These are phyloP conservation scores for Salvator merianae DNA, from an alignment of 2,113 vertebrate species.

Conservation along the genomic window DNA sequence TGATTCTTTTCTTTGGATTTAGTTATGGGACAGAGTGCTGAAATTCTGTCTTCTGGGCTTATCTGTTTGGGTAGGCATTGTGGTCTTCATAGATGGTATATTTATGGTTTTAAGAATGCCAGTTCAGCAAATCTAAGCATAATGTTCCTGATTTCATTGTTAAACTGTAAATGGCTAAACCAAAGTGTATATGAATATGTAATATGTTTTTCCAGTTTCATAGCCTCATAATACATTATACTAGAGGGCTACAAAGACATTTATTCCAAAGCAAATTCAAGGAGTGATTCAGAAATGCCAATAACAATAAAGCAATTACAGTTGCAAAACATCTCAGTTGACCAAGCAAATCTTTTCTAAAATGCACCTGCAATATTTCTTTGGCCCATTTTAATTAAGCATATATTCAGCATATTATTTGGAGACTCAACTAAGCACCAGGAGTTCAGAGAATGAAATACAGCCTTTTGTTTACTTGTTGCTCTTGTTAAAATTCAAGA, in stretches of 20 bases:
- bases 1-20: conserved; percentile 34
- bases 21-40: conserved; percentile 11
- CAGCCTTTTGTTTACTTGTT: conserved; percentile 28
- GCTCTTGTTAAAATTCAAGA: conserved; percentile 37
- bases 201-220: conserved; percentile 64
- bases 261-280: conserved; percentile 68
- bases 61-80: conserved; percentile 35
- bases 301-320: conserved; percentile 69
- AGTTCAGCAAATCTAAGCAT: conserved; percentile 57
- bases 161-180: conserved; percentile 61
- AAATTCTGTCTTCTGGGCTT: conserved; percentile 38
- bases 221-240: conserved; percentile 62
- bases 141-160: conserved; percentile 60
- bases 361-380: conserved; percentile 67
- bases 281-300: conserved; percentile 71
- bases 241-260: conserved; percentile 57
- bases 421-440: conserved; percentile 68
- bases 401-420: conserved; percentile 61
- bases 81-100: conserved; percentile 43
- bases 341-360: conserved; percentile 69
- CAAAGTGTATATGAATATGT: conserved; percentile 62
- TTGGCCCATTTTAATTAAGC: conserved; percentile 69
- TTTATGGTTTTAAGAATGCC: conserved; percentile 58
- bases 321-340: conserved; percentile 65
- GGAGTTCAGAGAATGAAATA: conserved; percentile 48